Percentiles rank a stretch among this genome's conserved stretches.
Evolutionary conservation across 2,113 vertebrate species (phyloP).

Genomic region (Petrocephalus zakoni): DNA sequence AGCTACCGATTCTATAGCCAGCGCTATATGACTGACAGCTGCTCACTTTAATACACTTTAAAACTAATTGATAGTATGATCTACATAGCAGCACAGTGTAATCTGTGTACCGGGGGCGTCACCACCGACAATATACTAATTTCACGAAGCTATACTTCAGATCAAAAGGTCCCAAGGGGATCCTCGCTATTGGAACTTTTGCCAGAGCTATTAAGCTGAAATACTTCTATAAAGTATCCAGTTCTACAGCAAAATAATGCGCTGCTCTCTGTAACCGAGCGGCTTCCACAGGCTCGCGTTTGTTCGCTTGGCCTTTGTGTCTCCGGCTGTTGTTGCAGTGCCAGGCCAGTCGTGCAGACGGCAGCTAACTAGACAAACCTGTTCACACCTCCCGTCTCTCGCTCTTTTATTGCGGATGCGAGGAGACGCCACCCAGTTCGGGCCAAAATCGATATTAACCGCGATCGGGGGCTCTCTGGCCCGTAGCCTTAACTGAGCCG

Average conservation of each 20-base stretch:
- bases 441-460: background rate
- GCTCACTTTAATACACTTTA: background rate
- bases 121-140: background rate
- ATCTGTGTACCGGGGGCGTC: background rate
- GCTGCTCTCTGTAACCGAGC: background rate
- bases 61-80: background rate
- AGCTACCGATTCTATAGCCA: background rate
- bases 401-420: background rate
- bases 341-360: background rate
- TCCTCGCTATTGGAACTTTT: background rate
- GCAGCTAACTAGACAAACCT: slow-evolving; percentile 15
- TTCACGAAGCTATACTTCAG: background rate
- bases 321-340: background rate
- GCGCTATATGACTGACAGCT: background rate
- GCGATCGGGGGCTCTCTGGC: background rate
- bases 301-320: slow-evolving; percentile 5
- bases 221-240: background rate
- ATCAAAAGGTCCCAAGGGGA: background rate
- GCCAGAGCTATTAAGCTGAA: background rate
- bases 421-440: background rate
- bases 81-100: background rate
- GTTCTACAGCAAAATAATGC: background rate
- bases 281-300: background rate
- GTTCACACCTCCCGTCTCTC: slow-evolving; percentile 5
- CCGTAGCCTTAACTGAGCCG: background rate